Conservation (phyloP, 2,888 invertebrate genomes). For the Diarsia rubi region DNA sequence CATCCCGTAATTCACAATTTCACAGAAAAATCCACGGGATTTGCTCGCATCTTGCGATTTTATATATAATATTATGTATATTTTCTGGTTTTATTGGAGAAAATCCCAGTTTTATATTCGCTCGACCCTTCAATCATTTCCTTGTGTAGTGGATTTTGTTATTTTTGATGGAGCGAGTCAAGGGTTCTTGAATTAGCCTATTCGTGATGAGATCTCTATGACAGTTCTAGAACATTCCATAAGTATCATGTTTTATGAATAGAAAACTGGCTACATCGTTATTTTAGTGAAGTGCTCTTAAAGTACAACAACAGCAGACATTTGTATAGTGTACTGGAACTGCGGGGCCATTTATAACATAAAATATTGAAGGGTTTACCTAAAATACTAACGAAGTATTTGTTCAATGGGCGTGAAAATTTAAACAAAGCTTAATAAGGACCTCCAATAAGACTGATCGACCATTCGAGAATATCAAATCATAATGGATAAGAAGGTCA, state of each 20-base stretch:
- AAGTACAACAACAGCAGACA: neutral
- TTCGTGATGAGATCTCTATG: conserved; percentile 15
- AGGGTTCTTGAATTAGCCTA: conserved; percentile 32
- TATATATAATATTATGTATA: conserved; percentile 43
- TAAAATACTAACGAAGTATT: conserved; percentile 8
- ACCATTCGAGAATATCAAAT: conserved; percentile 35
- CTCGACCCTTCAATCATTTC: conserved; percentile 50
- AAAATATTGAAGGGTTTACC: conserved; percentile 1
- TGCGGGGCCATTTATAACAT: conserved; percentile 5
- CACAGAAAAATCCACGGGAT: conserved; percentile 61
- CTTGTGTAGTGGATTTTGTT: conserved; percentile 55
- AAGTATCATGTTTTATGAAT: neutral
- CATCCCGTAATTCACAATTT: conserved; percentile 64
- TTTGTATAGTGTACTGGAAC: neutral
- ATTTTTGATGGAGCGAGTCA: conserved; percentile 32
- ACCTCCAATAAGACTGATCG: conserved; percentile 8
- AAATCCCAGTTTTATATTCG: conserved; percentile 54
- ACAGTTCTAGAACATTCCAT: conserved; percentile 1
- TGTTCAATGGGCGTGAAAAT: conserved; percentile 23
- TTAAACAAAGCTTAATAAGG: conserved; percentile 13
- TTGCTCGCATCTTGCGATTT: conserved; percentile 46
- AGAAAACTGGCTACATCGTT: neutral
- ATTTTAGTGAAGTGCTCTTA: neutral
- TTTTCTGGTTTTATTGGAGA: conserved; percentile 54
- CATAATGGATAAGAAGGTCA: conserved; percentile 15